Base-by-base conservation (phyloP, 2,113 vertebrate genomes). In the Tyto alba region DNA sequence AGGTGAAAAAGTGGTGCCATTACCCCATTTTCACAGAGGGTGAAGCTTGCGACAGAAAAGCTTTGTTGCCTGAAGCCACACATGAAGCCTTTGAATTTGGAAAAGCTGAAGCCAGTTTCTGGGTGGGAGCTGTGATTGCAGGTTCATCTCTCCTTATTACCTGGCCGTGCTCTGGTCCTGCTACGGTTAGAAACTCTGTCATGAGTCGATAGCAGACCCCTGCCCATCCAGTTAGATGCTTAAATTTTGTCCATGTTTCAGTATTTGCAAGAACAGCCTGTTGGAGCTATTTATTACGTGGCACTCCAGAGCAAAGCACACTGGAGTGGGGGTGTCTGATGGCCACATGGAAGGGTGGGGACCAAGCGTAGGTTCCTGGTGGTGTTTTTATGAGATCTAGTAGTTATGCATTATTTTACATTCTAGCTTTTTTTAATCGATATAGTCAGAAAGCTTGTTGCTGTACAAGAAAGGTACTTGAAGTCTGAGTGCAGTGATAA, bases 361-460 rank as follows among this genome's bases (percentile, higher is more conserved):
- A 6, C 29, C 1, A 10, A 2, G 16, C 1, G 32, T 29, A 16
- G 11, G 36, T 13, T 48, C 2, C 0, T 48, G 57, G 57, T 3
- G 68, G 14, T 67, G 43, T 1, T 38, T 63, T 27, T 38, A 16
- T 20, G n/a, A 72, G 48, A 30, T 75, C 23, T 30, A 6, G 13
- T 20, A 30, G 11, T 59, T 56, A 7, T 0, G 10, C 14, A 2
- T 47, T 79, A 34, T 29, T 48, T 64, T 52, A 57, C 64, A 34
- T 30, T 36, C 22, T 1, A 11, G 11, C 11, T 26, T 16, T 26
- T 56, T 75, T 36, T 21, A 40, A 64, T 25, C 27, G 34, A 1
- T 7, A 19, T 20, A 76, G 29, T 14, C 26, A 23, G 57, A 12
- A 67, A 56, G 29, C 50, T 69, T 71, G n/a, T 30, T 80, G 56